Percentiles rank a stretch among this genome's conserved stretches.
phyloP scores from a whole-genome alignment of 2,888 invertebrate genomes.

The Micropterix aruncella region DNA sequence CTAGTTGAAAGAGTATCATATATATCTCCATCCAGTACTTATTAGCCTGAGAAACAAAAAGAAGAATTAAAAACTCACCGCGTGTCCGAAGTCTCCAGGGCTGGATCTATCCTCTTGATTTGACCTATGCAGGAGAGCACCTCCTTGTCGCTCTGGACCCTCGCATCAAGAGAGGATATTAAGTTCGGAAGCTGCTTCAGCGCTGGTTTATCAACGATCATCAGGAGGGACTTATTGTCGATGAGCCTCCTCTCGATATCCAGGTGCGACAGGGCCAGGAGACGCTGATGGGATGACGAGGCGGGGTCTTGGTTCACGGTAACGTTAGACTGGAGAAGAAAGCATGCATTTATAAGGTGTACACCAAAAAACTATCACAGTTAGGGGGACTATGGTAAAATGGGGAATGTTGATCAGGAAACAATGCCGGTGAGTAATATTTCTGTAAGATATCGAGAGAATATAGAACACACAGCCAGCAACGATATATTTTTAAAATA shows the following conservation, averaged over 20 bases:
- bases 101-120: constrained; percentile 46
- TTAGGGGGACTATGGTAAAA: no score
- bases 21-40: no score
- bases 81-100: constrained; percentile 44
- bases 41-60: no score
- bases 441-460: no score
- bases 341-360: neutral
- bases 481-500: no score
- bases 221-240: constrained; percentile 81
- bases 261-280: constrained; percentile 66
- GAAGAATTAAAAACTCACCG: constrained; percentile 34
- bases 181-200: constrained; percentile 60
- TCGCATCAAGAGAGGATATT: constrained; percentile 51
- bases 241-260: constrained; percentile 84
- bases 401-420: no score
- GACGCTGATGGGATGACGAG: constrained; percentile 78
- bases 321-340: constrained; percentile 26
- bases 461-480: no score
- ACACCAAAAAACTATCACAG: no score
- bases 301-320: constrained; percentile 59
- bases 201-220: constrained; percentile 70
- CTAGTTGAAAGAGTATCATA: no score
- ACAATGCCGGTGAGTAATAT: no score
- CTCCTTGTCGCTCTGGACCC: constrained; percentile 86
- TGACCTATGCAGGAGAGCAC: constrained; percentile 61